Conservation (phyloP, 2,113 vertebrate species). For the Rhabdomys dilectus region DNA sequence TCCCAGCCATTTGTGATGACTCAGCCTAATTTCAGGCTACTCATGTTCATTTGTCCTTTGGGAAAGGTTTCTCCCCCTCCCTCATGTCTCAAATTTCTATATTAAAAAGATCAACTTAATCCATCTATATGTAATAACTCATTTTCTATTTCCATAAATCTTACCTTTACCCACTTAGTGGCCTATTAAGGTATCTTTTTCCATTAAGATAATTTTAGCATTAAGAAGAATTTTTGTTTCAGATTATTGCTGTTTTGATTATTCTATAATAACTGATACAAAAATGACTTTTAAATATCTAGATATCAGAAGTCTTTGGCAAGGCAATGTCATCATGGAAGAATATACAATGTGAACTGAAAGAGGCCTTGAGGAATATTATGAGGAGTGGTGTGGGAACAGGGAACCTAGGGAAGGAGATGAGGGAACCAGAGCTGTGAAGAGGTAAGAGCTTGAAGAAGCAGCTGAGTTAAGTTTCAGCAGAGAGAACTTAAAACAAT, state of each 20-base stretch:
- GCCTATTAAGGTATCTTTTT: neutral
- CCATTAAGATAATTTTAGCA: neutral
- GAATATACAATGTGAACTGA: neutral
- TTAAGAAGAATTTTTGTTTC: constrained; percentile 31
- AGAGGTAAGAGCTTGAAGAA: neutral
- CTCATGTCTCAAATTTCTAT: neutral
- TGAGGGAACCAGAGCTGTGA: neutral
- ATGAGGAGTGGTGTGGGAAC: neutral
- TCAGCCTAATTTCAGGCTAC: neutral
- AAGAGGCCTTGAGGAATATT: neutral
- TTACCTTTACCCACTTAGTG: neutral
- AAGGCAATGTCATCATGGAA: neutral
- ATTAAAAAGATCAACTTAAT: neutral
- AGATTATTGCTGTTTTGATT: neutral
- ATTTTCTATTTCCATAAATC: neutral
- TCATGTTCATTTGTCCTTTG: neutral
- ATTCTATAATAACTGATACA: neutral
- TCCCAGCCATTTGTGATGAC: neutral
- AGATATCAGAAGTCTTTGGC: neutral
- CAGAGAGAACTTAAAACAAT: neutral
- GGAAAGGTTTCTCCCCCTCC: neutral
- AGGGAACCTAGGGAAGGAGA: neutral
- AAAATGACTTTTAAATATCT: neutral
- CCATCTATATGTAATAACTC: neutral
- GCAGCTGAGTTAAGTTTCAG: neutral